Percentiles rank a stretch among this genome's conserved stretches.
phyloP scores from a whole-genome alignment of 2,797 vertebrate genomes.

The Rhabdophis nuchalis region DNA sequence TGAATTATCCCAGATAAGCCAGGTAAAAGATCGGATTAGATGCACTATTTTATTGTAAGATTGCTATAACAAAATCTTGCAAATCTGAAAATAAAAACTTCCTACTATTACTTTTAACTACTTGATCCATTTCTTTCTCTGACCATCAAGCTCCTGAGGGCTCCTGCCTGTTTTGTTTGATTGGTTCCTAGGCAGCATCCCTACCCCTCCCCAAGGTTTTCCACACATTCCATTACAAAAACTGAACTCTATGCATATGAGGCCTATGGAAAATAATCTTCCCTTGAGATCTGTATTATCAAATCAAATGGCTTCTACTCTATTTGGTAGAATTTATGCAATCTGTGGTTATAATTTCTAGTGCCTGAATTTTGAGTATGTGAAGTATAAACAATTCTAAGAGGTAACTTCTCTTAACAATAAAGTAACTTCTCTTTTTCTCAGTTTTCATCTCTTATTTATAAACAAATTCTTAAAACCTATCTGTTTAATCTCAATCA shows the following conservation, averaged over 20 bases:
- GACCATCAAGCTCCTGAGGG: no score
- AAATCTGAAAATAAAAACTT: not conserved
- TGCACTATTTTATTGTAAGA: not conserved
- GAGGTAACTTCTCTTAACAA: no score
- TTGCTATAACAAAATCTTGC: not conserved
- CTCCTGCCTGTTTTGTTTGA: no score
- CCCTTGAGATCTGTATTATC: not conserved
- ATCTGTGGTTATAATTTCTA: not conserved
- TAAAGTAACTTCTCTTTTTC: no score
- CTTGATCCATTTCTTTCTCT: not conserved
- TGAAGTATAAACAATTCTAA: no score
- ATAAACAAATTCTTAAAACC: no score
- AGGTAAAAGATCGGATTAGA: not conserved
- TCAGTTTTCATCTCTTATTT: no score
- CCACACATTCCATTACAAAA: not conserved
- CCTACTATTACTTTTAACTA: not conserved
- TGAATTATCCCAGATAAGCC: not conserved
- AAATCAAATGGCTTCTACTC: not conserved
- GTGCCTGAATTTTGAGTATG: not conserved
- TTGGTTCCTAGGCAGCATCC: no score
- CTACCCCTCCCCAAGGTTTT: no score
- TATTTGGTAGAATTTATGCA: not conserved
- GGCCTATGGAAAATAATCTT: not conserved
- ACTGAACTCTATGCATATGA: not conserved
- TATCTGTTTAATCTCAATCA: no score